Conservation (phyloP, 2,888 invertebrate genomes). For the Leptogaster cylindrica region DNA sequence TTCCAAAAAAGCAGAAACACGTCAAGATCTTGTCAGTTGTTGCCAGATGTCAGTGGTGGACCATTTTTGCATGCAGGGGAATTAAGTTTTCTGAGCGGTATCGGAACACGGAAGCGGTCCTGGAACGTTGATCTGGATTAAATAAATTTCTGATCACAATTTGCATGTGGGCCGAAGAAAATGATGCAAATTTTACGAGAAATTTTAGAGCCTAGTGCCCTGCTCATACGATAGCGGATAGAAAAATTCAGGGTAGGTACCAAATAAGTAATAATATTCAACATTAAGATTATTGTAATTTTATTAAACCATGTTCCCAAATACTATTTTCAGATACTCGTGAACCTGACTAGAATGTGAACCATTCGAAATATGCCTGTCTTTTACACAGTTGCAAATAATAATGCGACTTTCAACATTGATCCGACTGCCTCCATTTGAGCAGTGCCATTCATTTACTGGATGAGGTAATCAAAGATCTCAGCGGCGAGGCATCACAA, state of each 20-base stretch:
- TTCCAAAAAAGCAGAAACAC: too few relatives aligned
- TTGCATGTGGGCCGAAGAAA: slow-evolving; percentile 67
- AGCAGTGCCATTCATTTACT: slow-evolving; percentile 79
- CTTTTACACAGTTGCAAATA: neutral
- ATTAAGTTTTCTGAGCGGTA: too few relatives aligned
- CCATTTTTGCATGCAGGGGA: too few relatives aligned
- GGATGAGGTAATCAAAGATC: slow-evolving; percentile 88
- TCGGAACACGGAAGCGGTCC: slow-evolving; percentile 83
- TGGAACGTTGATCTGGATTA: too few relatives aligned
- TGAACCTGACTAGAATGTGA: slow-evolving; percentile 74
- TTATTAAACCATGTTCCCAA: too few relatives aligned
- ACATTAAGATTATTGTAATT: slow-evolving; percentile 47
- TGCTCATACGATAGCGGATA: slow-evolving; percentile 74
- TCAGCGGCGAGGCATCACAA: slow-evolving; percentile 76
- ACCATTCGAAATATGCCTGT: slow-evolving; percentile 80
- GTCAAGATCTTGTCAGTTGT: too few relatives aligned
- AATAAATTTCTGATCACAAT: slow-evolving; percentile 81
- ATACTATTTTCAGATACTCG: slow-evolving; percentile 60
- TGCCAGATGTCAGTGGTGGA: too few relatives aligned
- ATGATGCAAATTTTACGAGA: slow-evolving; percentile 63
- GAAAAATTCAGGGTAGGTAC: slow-evolving; percentile 67
- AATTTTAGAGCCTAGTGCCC: slow-evolving; percentile 71
- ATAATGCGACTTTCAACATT: slow-evolving; percentile 46
- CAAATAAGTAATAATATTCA: slow-evolving; percentile 64
- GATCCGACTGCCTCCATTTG: slow-evolving; percentile 76